A percentile compares a stretch with the other conserved stretches of the same genome.
phyloP scores from a whole-genome alignment of 2,797 vertebrate species.

The Semotilus atromaculatus region DNA sequence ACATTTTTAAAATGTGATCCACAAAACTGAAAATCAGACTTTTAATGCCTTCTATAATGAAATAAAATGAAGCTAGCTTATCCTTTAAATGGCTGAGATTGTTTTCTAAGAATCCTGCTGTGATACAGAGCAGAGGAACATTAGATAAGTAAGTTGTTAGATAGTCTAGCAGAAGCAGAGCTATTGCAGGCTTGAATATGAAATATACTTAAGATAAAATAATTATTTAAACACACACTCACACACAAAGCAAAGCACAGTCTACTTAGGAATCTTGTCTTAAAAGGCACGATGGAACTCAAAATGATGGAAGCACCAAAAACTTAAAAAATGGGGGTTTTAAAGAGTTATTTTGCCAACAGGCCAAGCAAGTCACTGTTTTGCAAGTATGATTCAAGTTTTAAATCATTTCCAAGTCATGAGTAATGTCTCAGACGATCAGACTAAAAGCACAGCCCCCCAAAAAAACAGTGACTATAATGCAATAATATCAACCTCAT shows the following conservation, averaged over 20 bases:
- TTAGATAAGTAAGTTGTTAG: background rate
- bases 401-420: background rate
- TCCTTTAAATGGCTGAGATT: background rate
- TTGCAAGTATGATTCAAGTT: background rate
- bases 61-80: background rate
- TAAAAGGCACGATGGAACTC: background rate
- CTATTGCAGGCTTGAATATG: background rate
- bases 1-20: background rate
- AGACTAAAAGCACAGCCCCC: background rate
- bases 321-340: background rate
- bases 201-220: background rate
- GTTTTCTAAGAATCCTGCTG: background rate
- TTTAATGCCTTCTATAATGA: background rate
- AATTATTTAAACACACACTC: background rate
- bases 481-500: background rate
- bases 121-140: background rate
- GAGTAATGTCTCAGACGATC: slow-evolving; percentile 4
- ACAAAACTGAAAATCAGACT: background rate
- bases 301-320: background rate
- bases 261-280: background rate
- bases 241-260: background rate
- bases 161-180: background rate
- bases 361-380: background rate
- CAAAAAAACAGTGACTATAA: background rate
- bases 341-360: background rate